phyloP scores from a whole-genome alignment of 1,140 invertebrate species.

The Drosophila sulfurigaster region DNA sequence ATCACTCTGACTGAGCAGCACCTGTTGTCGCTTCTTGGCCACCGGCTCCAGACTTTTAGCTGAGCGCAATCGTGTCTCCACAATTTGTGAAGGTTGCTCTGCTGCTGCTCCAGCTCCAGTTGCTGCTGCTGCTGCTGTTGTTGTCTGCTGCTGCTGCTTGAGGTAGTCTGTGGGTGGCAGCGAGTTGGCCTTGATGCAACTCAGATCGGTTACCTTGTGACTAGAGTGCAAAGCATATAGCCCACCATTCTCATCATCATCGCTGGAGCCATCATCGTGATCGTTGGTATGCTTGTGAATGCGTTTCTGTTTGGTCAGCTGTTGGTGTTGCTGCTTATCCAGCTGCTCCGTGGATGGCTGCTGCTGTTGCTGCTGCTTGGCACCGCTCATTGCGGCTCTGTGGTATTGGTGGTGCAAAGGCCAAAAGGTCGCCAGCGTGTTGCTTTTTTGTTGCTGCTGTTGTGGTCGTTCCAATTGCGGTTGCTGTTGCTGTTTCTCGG shows the following conservation, averaged over 20 bases:
- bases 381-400: conserved; percentile 63
- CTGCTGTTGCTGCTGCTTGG: conserved; percentile 35
- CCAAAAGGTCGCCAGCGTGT: conserved; percentile 79
- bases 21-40: conserved; percentile 2
- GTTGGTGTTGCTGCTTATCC: conserved; percentile 28
- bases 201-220: conserved; percentile 60
- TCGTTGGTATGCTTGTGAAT: conserved; percentile 7
- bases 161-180: conserved; percentile 58
- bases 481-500: conserved; percentile 53
- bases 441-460: conserved; percentile 46
- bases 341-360: conserved; percentile 2
- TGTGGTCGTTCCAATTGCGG: conserved; percentile 27
- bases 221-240: conserved; percentile 58
- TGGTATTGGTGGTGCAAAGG: conserved; percentile 68
- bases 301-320: conserved; percentile 32
- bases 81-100: not conserved
- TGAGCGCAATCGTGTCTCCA: conserved; percentile 25
- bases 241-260: conserved; percentile 36
- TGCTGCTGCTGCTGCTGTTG: not conserved
- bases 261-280: conserved; percentile 22
- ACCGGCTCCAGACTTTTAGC: conserved; percentile 54
- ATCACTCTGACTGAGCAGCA: conserved; percentile 9
- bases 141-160: not conserved
- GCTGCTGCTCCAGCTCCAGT: not conserved
- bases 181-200: conserved; percentile 59